Evolutionary conservation across 2,888 invertebrate species (phyloP), one percentile per base, ranked within the genome.

Genomic region (Apamea monoglypha): DNA sequence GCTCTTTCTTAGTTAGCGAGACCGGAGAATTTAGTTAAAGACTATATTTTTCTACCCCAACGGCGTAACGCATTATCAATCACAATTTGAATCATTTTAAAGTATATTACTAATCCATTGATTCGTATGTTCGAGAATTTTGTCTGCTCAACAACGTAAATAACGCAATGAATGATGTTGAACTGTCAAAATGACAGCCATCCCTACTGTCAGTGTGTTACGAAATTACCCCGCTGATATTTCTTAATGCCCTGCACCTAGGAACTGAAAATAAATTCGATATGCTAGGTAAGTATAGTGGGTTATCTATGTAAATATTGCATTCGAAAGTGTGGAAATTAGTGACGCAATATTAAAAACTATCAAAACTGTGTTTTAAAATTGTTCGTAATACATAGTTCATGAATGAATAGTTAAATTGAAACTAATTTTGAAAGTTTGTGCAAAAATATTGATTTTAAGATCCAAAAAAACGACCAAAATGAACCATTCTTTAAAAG

Each of bases 1-100:
- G 83, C 67, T 77, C 85, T 86, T 80, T 40, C 63, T 25, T 70
- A 36, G 59, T 36, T 29, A 47, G 32, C 2, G 21, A 56, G 29
- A n/a, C 16, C 8, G 63, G n/a, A 63, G 29, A 47, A 68, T 40
- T 74, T 47, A 2, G 32, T 25, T 18, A 25, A 73, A 59, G 5
- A 25, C 32, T 29, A 29, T 61, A 29, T 16, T 61, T 29, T 56
- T 56, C 56, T 25, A 25, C 25, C 56, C 56, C n/a, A 25, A 10
- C 1, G 10, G 56, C 21, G 56, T 56, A 56, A 56, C 56, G 7
- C 8, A 7, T 2, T 21, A 53, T 21, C 21, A 53, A 1, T 6
- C 50, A 50, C 10, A 10, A 56, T 10, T 25, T 25, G 56, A 25
- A 56, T 25, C 1, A n/a, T 56, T 56, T 56, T 12, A 1, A 56